phyloP scores from a whole-genome alignment of 64 coral and sea anemone species.

The Platygyra sinensis region DNA sequence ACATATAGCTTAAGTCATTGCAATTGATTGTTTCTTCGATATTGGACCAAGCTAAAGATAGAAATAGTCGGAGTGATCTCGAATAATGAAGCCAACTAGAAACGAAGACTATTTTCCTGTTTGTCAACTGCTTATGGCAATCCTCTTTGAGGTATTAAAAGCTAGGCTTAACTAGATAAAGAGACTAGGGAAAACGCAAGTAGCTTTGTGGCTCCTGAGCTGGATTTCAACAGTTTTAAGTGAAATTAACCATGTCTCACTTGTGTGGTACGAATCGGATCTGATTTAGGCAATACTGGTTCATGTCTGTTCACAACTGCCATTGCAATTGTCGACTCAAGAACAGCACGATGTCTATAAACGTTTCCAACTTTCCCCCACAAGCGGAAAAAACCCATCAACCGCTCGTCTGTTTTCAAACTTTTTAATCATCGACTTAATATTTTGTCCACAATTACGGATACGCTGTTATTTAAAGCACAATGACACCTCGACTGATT shows the following conservation, averaged over 20 bases:
- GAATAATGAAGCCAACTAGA: not conserved
- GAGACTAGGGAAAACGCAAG: constrained; percentile 1
- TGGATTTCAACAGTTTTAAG: constrained; percentile 12
- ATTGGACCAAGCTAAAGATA: constrained; percentile 36
- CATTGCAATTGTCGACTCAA: not conserved
- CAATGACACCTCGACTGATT: not conserved
- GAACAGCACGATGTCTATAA: not conserved
- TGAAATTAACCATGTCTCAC: constrained; percentile 29
- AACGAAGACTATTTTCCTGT: constrained; percentile 18
- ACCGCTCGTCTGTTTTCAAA: not conserved
- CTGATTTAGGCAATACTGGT: not conserved
- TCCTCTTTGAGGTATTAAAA: constrained; percentile 30
- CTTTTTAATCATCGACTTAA: constrained; percentile 36
- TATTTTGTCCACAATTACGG: not conserved
- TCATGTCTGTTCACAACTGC: constrained; percentile 16
- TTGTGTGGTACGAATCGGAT: constrained; percentile 28
- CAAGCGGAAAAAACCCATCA: not conserved
- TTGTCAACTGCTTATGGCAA: not conserved
- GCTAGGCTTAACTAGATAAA: constrained; percentile 23
- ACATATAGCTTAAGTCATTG: constrained; percentile 33
- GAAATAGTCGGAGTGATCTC: not conserved
- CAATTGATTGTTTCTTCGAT: constrained; percentile 15
- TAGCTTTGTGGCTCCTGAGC: not conserved
- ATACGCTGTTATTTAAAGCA: not conserved
- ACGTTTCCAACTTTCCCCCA: not conserved